phyloP scores from a whole-genome alignment of 2,888 invertebrate species.

The Athripsodes cinereus region DNA sequence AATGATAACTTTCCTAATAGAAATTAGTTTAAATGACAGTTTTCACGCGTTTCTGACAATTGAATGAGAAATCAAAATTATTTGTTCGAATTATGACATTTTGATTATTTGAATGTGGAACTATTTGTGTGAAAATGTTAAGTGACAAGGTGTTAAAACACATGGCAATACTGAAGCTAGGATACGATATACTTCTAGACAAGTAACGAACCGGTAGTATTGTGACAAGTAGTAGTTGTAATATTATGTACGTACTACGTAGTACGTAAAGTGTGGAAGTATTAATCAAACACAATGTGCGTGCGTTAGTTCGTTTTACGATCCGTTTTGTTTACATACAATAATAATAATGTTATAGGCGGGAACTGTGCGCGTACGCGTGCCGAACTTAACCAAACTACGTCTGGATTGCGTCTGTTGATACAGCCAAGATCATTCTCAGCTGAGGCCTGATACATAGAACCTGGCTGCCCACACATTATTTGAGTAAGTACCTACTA shows the following conservation, averaged over 20 bases:
- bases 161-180: too few species aligned
- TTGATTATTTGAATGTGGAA: too few species aligned
- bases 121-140: too few species aligned
- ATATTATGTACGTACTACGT: background rate
- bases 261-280: background rate
- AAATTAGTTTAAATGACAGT: too few species aligned
- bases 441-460: background rate
- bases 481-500: background rate
- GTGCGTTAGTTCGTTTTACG: conserved; percentile 8
- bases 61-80: too few species aligned
- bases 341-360: conserved; percentile 1
- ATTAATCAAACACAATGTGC: conserved; percentile 2
- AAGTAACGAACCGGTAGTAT: too few species aligned
- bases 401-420: conserved; percentile 14
- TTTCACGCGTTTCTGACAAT: too few species aligned
- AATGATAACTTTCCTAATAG: too few species aligned
- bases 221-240: too few species aligned
- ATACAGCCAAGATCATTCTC: background rate
- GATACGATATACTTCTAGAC: too few species aligned
- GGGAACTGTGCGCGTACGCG: conserved; percentile 10
- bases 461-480: conserved; percentile 9
- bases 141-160: too few species aligned
- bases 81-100: too few species aligned
- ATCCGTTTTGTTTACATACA: conserved; percentile 1
- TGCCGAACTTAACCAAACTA: conserved; percentile 11